These are phyloP conservation scores for Neosalanx taihuensis DNA, from an alignment of 2,797 vertebrate genomes.

Conservation along the genomic window DNA sequence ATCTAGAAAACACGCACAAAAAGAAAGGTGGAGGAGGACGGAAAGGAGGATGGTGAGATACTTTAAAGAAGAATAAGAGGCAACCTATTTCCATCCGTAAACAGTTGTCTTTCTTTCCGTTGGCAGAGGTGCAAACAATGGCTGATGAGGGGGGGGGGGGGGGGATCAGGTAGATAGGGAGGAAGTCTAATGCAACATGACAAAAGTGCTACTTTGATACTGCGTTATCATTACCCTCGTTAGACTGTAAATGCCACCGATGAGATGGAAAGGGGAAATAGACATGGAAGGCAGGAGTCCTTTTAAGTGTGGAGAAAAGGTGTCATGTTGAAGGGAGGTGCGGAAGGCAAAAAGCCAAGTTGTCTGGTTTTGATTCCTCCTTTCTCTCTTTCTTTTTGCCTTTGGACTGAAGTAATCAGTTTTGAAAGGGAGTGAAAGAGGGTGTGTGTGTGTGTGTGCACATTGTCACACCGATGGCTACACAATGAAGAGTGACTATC, in stretches of 20 bases:
- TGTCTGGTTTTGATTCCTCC: conserved; percentile 39
- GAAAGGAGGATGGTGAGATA: not conserved
- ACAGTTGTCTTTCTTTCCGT: conserved; percentile 67
- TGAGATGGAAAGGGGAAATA: conserved; percentile 74
- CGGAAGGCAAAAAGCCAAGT: conserved; percentile 45
- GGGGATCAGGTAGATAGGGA: conserved; percentile 59
- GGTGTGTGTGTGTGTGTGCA: conserved; percentile 12
- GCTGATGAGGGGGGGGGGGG: conserved; percentile 56
- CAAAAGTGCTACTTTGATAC: conserved; percentile 77
- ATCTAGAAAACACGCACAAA: conserved; percentile 30
- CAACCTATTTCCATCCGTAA: conserved; percentile 59
- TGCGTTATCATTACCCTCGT: conserved; percentile 61
- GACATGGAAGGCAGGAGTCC: conserved; percentile 58
- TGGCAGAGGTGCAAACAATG: conserved; percentile 65
- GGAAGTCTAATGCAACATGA: conserved; percentile 70
- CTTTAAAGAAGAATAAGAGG: conserved; percentile 33
- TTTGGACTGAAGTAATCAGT: conserved; percentile 26
- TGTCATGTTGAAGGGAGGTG: conserved; percentile 56
- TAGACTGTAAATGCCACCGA: conserved; percentile 71
- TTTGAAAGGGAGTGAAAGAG: conserved; percentile 18
- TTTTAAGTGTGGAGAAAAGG: conserved; percentile 66
- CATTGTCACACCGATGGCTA: conserved; percentile 41
- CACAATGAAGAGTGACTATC: conserved; percentile 64
- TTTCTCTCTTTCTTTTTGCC: conserved; percentile 25
- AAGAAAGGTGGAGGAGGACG: not conserved